Percentiles rank a stretch among this genome's conserved stretches.
These are phyloP conservation scores for Euphydryas editha DNA, from an alignment of 2,888 invertebrate species.

Conservation along the genomic window DNA sequence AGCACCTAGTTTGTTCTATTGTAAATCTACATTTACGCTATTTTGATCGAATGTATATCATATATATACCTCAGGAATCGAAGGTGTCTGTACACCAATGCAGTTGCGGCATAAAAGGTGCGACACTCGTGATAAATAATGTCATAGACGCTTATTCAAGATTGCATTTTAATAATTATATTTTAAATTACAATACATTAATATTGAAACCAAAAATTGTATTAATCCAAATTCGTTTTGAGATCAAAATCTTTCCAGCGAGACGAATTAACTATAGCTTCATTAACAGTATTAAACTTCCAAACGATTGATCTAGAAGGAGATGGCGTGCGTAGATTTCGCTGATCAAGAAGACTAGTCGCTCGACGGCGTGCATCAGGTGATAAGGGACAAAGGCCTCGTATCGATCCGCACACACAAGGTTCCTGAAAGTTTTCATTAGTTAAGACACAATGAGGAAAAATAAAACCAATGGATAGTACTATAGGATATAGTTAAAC, in stretches of 20 bases:
- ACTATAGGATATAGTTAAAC: no score
- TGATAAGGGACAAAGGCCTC: conserved; percentile 63
- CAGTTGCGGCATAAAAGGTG: conserved; percentile 39
- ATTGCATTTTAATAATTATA: conserved; percentile 10
- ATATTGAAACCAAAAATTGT: conserved; percentile 28
- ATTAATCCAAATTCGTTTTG: conserved; percentile 43
- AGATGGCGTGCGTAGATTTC: conserved; percentile 56
- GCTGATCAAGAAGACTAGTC: conserved; percentile 62
- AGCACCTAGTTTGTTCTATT: conserved; percentile 48
- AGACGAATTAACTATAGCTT: conserved; percentile 65
- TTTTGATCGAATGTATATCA: conserved; percentile 74
- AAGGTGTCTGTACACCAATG: conserved; percentile 54
- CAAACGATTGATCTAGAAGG: conserved; percentile 56
- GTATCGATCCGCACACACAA: conserved; percentile 50
- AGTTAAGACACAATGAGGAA: no score
- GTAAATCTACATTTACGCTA: conserved; percentile 80
- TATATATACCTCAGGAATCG: conserved; percentile 54
- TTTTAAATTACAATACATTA: conserved; percentile 3
- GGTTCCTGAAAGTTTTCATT: conserved; percentile 50
- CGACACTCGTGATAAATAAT: conserved; percentile 26
- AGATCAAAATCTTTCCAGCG: conserved; percentile 67
- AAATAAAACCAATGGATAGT: no score
- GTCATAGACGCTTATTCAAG: neutral
- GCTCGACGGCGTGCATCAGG: conserved; percentile 65
- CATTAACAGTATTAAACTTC: conserved; percentile 77